A percentile compares a stretch with the other conserved stretches of the same genome.
phyloP scores from a whole-genome alignment of 2,888 invertebrate genomes.

The Drosophila pseudotalamancana region DNA sequence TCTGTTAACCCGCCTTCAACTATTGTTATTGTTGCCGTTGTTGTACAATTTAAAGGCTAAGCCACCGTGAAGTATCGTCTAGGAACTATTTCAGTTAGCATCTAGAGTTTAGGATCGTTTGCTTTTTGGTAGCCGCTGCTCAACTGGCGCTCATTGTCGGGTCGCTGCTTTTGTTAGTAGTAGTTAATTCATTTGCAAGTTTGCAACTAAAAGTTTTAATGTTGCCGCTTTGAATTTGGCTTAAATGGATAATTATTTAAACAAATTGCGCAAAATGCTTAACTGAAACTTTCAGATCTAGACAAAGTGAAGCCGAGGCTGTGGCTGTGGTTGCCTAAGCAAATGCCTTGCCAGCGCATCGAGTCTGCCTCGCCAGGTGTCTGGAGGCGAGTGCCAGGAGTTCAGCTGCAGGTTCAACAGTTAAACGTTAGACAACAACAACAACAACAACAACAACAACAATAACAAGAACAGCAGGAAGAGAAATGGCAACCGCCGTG shows the following conservation, averaged over 20 bases:
- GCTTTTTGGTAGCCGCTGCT: conserved; percentile 25
- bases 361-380: conserved; percentile 17
- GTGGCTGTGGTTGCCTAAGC: conserved; percentile 36
- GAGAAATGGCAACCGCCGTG: conserved; percentile 15
- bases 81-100: conserved; percentile 7
- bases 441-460: conserved; percentile 15
- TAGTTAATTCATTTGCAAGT: conserved; percentile 71
- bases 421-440: conserved; percentile 37
- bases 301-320: conserved; percentile 26
- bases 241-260: conserved; percentile 76
- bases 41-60: conserved; percentile 38
- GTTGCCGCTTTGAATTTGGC: conserved; percentile 72
- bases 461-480: conserved; percentile 27
- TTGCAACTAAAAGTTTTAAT: conserved; percentile 70
- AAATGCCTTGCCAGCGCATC: conserved; percentile 20
- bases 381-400: background rate
- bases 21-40: conserved; percentile 5
- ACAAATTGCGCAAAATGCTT: conserved; percentile 69
- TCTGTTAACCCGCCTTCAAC: background rate
- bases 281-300: conserved; percentile 42
- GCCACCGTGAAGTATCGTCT: conserved; percentile 40
- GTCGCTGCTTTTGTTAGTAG: conserved; percentile 51
- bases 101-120: conserved; percentile 36
- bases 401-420: conserved; percentile 29
- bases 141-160: conserved; percentile 27